Base-by-base conservation (phyloP, 2,888 invertebrate genomes). In the Cheilosia grossa region DNA sequence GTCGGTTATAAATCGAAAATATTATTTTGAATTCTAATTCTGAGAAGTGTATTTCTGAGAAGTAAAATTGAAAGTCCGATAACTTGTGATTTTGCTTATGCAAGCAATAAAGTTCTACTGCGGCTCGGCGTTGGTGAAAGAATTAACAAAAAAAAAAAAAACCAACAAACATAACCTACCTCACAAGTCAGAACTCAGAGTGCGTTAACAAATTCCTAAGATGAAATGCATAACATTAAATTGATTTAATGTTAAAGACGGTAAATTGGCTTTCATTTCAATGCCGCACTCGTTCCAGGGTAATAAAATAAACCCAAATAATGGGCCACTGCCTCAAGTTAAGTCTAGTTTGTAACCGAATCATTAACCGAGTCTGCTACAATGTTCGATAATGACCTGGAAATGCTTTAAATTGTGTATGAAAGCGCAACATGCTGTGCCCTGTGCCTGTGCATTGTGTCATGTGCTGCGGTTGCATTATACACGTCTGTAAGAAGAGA, bases 401-500 rank as follows among this genome's bases (percentile, higher is more conserved):
- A 79, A 79, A 58, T 72, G 51, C 66, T 80, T 74, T 74, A 66
- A 80, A 80, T 80, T 74, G 80, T 66, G 66, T 74, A 61, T 24
- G 66, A 37, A 66, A 80, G 74, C 80, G 80, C 80, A 80, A 80
- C 80, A 66, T 74, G 58, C 66, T 73, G 64, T 73, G 44, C 59
- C 7, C 56, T 79, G 54, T 30, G 30, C 9, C 27, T 27, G 10
- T 24, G 30, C 10, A 30, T 15, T 42, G 4, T 42, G 42, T 42
- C 13, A 13, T 37, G 7, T 54, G 33, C 19, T 69, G 69, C 24
- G 37, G 77, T 61, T 61, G 69, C 44, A 69, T 54, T 40, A 64
- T 64, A 13, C 6, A 30, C 37, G 37, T 37, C 0, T 59, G 66
- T 44, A 66, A 66, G 56, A 64, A 51, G 72, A 64, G 72, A 72